phyloP scores from a whole-genome alignment of 2,113 vertebrate species.

The Oceanites oceanicus region DNA sequence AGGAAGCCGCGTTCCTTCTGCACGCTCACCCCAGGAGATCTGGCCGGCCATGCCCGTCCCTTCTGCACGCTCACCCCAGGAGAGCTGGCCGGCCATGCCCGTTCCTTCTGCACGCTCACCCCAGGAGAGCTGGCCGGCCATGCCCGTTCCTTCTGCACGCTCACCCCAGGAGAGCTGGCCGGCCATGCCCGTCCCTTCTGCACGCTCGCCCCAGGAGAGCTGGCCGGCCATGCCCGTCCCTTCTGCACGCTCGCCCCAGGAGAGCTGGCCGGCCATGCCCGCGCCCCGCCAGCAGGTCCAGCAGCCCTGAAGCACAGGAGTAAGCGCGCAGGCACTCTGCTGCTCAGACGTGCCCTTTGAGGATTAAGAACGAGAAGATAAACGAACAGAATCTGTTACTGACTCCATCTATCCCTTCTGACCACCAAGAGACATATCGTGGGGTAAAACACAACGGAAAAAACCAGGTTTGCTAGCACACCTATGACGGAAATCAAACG shows the following conservation, averaged over 20 bases:
- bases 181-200: neutral
- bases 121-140: neutral
- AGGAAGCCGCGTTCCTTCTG: neutral
- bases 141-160: no score
- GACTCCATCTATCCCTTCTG: neutral
- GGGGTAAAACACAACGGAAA: neutral
- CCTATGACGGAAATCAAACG: neutral
- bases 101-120: no score
- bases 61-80: no score
- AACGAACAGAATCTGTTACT: neutral
- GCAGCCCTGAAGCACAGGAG: neutral
- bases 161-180: neutral
- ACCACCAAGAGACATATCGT: neutral
- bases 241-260: no score
- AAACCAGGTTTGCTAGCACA: neutral
- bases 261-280: neutral
- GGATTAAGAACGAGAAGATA: neutral
- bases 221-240: neutral
- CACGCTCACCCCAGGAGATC: neutral
- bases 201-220: neutral
- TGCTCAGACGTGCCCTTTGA: fast-evolving
- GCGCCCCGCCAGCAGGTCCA: neutral
- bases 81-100: neutral
- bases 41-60: neutral
- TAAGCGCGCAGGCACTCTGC: fast-evolving